Evolutionary conservation across 2,888 invertebrate genomes (phyloP).

Genomic region (Aquatica leii): DNA sequence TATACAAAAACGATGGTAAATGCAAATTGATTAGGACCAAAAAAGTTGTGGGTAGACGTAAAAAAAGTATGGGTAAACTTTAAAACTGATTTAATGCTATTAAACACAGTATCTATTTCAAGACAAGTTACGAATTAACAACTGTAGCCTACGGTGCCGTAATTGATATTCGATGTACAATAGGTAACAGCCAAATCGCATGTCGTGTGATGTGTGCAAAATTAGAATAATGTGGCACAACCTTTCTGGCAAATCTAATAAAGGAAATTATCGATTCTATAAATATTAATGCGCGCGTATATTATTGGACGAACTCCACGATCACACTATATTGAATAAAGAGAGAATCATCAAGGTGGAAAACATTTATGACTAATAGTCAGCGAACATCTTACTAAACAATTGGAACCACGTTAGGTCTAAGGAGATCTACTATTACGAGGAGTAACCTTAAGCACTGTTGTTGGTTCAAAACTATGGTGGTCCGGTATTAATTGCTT

Average conservation of each 20-base stretch:
- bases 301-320: neutral
- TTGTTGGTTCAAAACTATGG: too few species aligned
- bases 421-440: conserved; percentile 13
- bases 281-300: neutral
- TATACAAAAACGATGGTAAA: neutral
- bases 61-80: neutral
- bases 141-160: too few species aligned
- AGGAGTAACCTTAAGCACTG: too few species aligned
- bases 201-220: conserved; percentile 35
- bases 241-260: conserved; percentile 29
- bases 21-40: neutral
- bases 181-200: too few species aligned
- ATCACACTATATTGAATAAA: neutral
- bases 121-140: too few species aligned
- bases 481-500: too few species aligned
- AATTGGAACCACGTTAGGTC: conserved; percentile 19
- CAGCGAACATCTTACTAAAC: neutral
- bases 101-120: too few species aligned
- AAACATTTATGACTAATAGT: too few species aligned
- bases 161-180: too few species aligned
- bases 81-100: too few species aligned
- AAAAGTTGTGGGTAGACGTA: neutral
- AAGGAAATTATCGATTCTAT: conserved; percentile 16
- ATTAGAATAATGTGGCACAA: too few species aligned
- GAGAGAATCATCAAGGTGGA: neutral